Conservation (phyloP, 2,113 vertebrate species). For the Archilochus colubris region DNA sequence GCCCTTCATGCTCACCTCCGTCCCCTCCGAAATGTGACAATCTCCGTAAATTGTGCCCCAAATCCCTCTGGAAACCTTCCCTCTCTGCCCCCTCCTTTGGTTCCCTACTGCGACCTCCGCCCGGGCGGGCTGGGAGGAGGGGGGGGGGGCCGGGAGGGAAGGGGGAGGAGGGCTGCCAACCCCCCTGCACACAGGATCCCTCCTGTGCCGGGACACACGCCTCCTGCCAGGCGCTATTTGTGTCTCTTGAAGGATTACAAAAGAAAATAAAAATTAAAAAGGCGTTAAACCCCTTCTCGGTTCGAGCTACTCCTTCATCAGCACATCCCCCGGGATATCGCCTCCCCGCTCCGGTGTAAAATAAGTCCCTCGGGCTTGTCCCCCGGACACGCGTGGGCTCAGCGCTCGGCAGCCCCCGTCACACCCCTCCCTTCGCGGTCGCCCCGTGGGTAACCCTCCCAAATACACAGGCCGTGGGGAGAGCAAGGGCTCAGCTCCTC, state of each 20-base stretch:
- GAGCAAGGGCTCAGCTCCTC: not conserved
- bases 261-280: not conserved
- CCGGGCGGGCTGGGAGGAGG: no score
- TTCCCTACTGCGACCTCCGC: no score
- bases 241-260: not conserved
- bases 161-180: not conserved
- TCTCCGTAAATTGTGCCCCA: not conserved
- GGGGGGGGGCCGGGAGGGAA: not conserved
- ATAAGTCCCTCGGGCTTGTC: not conserved
- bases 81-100: no score
- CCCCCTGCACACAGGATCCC: not conserved
- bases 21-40: not conserved
- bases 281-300: not conserved
- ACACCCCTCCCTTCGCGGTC: not conserved
- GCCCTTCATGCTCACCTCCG: not conserved
- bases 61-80: not conserved
- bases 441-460: no score
- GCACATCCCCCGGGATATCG: not conserved
- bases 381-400: not conserved
- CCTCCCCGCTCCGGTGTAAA: not conserved
- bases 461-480: not conserved
- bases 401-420: not conserved
- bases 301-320: not conserved
- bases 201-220: rapidly evolving
- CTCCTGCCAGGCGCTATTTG: not conserved